phyloP scores from a whole-genome alignment of 2,113 vertebrate species.

The Polyodon spathula region DNA sequence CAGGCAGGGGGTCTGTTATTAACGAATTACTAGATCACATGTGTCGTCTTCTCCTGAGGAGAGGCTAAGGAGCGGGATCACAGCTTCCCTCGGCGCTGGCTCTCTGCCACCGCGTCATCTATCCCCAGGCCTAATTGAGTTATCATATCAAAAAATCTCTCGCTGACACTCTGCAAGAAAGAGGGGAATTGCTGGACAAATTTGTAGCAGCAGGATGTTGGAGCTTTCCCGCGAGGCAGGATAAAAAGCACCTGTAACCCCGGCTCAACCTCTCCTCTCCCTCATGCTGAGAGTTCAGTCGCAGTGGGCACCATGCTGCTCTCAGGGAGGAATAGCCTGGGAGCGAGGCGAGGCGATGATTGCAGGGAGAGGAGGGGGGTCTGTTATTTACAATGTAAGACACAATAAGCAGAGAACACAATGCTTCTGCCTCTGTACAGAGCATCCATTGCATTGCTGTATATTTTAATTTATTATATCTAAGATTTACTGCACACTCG shows the following conservation, averaged over 20 bases:
- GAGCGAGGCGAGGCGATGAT: not conserved
- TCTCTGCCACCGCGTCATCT: constrained; percentile 49
- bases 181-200: constrained; percentile 66
- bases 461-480: too few relatives aligned
- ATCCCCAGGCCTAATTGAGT: constrained; percentile 72
- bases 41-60: constrained; percentile 69
- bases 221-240: constrained; percentile 43
- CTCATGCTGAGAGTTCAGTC: constrained; percentile 44
- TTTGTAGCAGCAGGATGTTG: constrained; percentile 76
- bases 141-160: constrained; percentile 75
- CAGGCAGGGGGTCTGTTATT: constrained; percentile 27
- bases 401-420: constrained; percentile 39
- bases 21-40: constrained; percentile 61
- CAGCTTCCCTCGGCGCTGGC: constrained; percentile 54
- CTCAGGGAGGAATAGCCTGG: constrained; percentile 10
- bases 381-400: constrained; percentile 33
- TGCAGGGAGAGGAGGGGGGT: constrained; percentile 11
- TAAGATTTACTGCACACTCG: too few relatives aligned
- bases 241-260: constrained; percentile 68
- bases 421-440: constrained; percentile 23
- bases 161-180: constrained; percentile 60
- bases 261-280: constrained; percentile 32
- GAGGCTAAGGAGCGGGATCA: constrained; percentile 82
- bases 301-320: constrained; percentile 33
- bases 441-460: constrained; percentile 12